Conservation (phyloP, 2,113 vertebrate genomes). For the Megaceryle torquata region DNA sequence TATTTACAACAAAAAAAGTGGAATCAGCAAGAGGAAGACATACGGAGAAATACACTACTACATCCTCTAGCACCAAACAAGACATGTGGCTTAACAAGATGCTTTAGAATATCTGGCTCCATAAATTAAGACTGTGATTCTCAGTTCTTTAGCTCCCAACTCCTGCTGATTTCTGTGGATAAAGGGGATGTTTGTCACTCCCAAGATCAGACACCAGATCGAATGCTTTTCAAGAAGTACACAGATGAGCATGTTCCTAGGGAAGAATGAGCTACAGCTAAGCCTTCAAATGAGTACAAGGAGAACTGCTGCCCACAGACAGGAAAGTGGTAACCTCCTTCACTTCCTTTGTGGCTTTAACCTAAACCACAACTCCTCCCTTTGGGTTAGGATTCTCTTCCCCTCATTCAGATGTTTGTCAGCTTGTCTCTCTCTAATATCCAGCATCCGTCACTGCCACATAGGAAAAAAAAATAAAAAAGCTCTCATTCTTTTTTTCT, state of each 20-base stretch:
- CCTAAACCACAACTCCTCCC: constrained; percentile 77
- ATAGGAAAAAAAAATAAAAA: neutral
- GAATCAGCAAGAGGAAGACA: constrained; percentile 9
- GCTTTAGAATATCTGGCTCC: constrained; percentile 29
- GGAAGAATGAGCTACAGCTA: constrained; percentile 47
- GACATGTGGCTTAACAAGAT: constrained; percentile 6
- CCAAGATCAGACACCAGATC: constrained; percentile 17
- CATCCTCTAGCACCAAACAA: neutral
- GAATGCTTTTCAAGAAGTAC: constrained; percentile 42
- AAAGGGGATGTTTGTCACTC: constrained; percentile 42
- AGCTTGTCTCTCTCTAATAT: constrained; percentile 39
- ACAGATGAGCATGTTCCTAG: constrained; percentile 35
- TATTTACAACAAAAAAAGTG: constrained; percentile 35
- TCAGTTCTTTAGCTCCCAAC: neutral
- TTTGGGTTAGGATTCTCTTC: constrained; percentile 61
- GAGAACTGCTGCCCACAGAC: constrained; percentile 74
- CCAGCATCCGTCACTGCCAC: neutral
- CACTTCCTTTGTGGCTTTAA: constrained; percentile 78
- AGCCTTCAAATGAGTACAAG: constrained; percentile 59
- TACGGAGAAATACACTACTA: neutral
- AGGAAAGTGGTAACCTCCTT: constrained; percentile 74
- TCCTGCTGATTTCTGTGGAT: constrained; percentile 37
- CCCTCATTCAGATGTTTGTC: constrained; percentile 59
- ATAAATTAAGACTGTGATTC: constrained; percentile 18
- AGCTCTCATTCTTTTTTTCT: neutral